phyloP scores from a whole-genome alignment of 2,113 vertebrate species.

The Asarcornis scutulata region DNA sequence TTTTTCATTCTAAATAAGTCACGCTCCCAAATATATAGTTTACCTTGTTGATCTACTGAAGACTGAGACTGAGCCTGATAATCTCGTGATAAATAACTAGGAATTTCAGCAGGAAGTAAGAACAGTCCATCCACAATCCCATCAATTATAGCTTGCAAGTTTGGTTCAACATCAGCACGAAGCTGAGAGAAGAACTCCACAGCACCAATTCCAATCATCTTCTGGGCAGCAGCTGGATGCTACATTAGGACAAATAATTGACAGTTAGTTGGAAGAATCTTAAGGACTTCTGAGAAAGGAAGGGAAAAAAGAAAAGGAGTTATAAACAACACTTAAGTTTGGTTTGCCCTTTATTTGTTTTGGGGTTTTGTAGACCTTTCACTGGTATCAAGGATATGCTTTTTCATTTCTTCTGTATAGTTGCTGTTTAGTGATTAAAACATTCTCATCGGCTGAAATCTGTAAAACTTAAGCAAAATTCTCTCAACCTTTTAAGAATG shows the following conservation, averaged over 20 bases:
- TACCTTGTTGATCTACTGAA: slow-evolving; percentile 74
- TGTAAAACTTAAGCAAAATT: not conserved
- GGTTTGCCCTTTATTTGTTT: not conserved
- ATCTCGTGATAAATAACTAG: slow-evolving; percentile 47
- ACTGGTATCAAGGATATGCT: not conserved
- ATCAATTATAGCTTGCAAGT: slow-evolving; percentile 86
- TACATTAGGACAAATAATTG: slow-evolving; percentile 65
- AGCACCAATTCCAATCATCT: slow-evolving; percentile 88
- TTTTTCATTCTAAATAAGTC: not conserved
- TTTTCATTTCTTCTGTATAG: not conserved
- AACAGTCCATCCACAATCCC: slow-evolving; percentile 91
- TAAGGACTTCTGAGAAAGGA: not conserved
- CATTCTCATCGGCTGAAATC: not conserved
- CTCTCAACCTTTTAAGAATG: not conserved
- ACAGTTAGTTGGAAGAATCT: not conserved
- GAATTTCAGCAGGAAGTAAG: slow-evolving; percentile 82
- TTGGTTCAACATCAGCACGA: slow-evolving; percentile 84
- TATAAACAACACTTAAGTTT: not conserved
- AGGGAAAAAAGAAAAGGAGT: not conserved
- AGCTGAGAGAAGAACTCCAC: slow-evolving; percentile 94
- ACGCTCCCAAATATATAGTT: not conserved
- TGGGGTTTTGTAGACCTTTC: not conserved
- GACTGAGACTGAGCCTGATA: slow-evolving; percentile 56
- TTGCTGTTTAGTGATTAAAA: not conserved
- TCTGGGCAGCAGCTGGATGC: slow-evolving; percentile 87